Evolutionary conservation across 2,113 vertebrate genomes (phyloP).

Genomic region (Cyanoliseus patagonus): DNA sequence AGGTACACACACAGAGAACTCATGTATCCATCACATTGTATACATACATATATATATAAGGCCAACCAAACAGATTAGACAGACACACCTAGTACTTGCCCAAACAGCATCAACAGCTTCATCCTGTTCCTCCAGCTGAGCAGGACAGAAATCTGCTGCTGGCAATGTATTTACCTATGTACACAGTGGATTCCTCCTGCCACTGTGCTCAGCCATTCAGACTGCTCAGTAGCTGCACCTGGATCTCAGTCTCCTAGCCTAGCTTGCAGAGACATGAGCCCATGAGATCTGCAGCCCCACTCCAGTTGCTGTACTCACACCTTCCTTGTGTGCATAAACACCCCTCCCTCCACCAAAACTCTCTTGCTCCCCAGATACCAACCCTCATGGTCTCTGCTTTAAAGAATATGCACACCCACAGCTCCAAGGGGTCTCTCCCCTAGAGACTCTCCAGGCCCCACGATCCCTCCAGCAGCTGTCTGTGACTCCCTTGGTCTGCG

Average conservation of each 20-base stretch:
- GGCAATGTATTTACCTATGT: neutral
- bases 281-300: neutral
- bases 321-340: neutral
- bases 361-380: neutral
- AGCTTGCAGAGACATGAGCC: neutral
- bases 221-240: neutral
- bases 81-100: rapidly evolving
- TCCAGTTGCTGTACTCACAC: neutral
- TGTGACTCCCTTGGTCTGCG: neutral
- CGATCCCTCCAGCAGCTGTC: neutral
- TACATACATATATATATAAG: too few relatives aligned
- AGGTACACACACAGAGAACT: neutral
- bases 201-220: neutral
- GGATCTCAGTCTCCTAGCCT: neutral
- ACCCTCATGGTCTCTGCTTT: neutral
- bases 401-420: neutral
- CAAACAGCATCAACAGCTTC: neutral
- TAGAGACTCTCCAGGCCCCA: neutral
- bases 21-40: too few relatives aligned
- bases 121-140: neutral
- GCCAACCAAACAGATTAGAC: neutral
- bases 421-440: neutral
- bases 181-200: neutral
- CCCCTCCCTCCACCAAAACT: neutral
- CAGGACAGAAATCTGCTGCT: neutral